Percentiles rank a stretch among this genome's conserved stretches.
These are phyloP conservation scores for Lymantria monacha DNA, from an alignment of 2,888 invertebrate species.

Conservation along the genomic window DNA sequence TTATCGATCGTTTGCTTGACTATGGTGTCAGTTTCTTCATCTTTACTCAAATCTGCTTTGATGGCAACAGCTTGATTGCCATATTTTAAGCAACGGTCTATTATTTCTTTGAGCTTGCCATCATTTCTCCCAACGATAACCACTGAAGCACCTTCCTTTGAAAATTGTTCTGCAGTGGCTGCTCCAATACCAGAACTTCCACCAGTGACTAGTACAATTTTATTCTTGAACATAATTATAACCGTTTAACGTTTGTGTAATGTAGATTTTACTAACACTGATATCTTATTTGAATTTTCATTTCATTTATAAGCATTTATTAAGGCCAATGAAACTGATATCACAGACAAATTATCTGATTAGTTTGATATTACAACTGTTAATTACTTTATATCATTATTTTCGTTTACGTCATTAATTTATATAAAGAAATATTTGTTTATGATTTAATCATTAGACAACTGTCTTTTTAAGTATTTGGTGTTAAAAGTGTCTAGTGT, in stretches of 20 bases:
- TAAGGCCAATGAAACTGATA: no score
- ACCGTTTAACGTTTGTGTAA: neutral
- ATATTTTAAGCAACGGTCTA: neutral
- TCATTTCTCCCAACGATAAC: neutral
- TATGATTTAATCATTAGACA: no score
- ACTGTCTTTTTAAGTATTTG: no score
- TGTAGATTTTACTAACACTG: no score
- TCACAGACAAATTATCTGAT: no score
- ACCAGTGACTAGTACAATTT: conserved; percentile 83
- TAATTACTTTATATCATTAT: no score
- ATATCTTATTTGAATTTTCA: no score
- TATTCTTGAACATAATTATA: conserved; percentile 62
- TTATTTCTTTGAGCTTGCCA: neutral
- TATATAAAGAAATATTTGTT: no score
- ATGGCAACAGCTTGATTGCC: neutral
- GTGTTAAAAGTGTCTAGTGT: no score
- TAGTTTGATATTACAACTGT: no score
- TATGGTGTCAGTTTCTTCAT: neutral
- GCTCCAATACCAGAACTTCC: conserved; percentile 87
- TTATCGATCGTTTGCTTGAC: conserved; percentile 27
- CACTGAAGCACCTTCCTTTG: conserved; percentile 62
- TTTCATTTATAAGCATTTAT: no score
- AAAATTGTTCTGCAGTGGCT: conserved; percentile 84
- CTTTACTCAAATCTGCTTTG: neutral
- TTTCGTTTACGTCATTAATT: no score